Conservation (phyloP, 2,797 vertebrate genomes). For the Coregonus sp. region DNA sequence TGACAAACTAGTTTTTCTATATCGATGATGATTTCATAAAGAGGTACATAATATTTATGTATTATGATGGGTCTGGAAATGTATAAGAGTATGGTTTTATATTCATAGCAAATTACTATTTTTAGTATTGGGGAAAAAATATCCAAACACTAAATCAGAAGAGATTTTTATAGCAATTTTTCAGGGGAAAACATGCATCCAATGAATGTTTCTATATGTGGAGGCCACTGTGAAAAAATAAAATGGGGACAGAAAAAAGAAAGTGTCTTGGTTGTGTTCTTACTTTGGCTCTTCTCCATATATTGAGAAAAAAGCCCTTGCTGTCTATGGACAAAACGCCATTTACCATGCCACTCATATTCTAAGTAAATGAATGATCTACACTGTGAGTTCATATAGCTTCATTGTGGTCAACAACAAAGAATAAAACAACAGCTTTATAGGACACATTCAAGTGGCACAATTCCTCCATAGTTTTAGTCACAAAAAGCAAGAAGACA, state of each 20-base stretch:
- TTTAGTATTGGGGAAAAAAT: slow-evolving; percentile 39
- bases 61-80: slow-evolving; percentile 10
- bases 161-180: slow-evolving; percentile 29
- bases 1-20: slow-evolving; percentile 40
- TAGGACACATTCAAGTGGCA: slow-evolving; percentile 29
- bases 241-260: slow-evolving; percentile 11
- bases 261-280: background rate
- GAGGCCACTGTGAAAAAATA: slow-evolving; percentile 44
- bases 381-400: background rate
- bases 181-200: slow-evolving; percentile 36
- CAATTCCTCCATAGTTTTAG: slow-evolving; percentile 52
- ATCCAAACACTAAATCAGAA: slow-evolving; percentile 15
- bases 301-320: background rate
- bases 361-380: background rate
- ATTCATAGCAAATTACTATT: slow-evolving; percentile 45
- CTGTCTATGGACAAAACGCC: background rate
- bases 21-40: slow-evolving; percentile 39
- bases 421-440: background rate
- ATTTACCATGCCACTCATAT: background rate
- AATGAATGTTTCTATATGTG: slow-evolving; percentile 38
- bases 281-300: background rate
- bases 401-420: background rate
- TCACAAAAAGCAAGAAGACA: slow-evolving; percentile 45
- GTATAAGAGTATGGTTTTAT: slow-evolving; percentile 41
- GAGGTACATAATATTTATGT: slow-evolving; percentile 40